Evolutionary conservation across 1,140 invertebrate species (phyloP).

Genomic region (Zophobas atratus): DNA sequence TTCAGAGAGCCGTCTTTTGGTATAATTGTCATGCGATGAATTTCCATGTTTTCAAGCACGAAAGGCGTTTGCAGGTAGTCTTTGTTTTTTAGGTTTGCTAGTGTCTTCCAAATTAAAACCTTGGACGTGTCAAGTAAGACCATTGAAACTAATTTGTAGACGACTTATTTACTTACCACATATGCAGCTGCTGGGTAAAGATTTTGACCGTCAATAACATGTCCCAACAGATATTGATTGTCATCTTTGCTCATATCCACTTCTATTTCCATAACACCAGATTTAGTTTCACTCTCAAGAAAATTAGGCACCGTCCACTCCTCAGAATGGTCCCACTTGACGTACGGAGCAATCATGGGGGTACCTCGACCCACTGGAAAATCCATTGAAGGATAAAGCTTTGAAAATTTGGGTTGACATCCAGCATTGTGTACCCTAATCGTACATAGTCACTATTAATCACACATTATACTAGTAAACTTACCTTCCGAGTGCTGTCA

Average conservation of each 20-base stretch:
- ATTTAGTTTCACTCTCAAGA: conserved; percentile 69
- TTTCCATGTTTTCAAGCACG: conserved; percentile 89
- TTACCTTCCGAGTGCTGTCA: conserved; percentile 83
- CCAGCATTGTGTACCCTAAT: conserved; percentile 85
- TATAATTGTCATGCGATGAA: conserved; percentile 93
- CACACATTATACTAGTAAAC: conserved; percentile 55
- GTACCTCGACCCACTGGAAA: conserved; percentile 93
- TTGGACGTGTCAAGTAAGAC: conserved; percentile 62
- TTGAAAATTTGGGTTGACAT: conserved; percentile 80
- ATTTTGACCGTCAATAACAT: conserved; percentile 94
- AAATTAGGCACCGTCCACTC: conserved; percentile 86
- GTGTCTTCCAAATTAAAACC: conserved; percentile 92
- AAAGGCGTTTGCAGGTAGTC: conserved; percentile 88
- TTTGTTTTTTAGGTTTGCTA: conserved; percentile 86
- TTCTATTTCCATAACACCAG: conserved; percentile 84
- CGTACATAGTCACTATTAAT: conserved; percentile 22
- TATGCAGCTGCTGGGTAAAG: conserved; percentile 98
- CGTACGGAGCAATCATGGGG: conserved; percentile 86
- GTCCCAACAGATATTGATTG: conserved; percentile 87
- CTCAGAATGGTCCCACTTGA: conserved; percentile 93
- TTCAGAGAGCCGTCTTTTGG: conserved; percentile 86
- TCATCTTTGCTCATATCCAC: conserved; percentile 83
- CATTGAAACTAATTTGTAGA: background rate
- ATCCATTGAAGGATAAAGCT: conserved; percentile 81
- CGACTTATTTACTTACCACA: conserved; percentile 71